phyloP scores from a whole-genome alignment of 1,140 invertebrate species.

The Ostrea denselamellosa region DNA sequence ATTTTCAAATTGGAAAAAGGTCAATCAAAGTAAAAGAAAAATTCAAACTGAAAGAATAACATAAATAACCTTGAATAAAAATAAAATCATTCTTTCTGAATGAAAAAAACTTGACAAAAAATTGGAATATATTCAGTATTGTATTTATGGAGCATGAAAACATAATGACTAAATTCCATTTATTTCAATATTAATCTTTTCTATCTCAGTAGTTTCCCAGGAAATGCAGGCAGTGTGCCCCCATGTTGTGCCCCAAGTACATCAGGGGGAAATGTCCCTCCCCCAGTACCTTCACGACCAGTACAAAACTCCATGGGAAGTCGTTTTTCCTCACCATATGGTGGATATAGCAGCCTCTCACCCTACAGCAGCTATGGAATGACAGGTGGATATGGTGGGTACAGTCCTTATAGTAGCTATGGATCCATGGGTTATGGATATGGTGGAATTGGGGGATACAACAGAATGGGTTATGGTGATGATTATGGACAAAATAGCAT shows the following conservation, averaged over 20 bases:
- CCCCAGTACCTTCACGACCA: constrained; percentile 67
- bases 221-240: constrained; percentile 21
- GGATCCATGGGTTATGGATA: constrained; percentile 70
- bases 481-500: constrained; percentile 83
- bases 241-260: constrained; percentile 52
- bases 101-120: no score
- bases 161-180: no score
- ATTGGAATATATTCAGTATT: no score
- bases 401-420: constrained; percentile 59
- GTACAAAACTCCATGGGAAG: constrained; percentile 32
- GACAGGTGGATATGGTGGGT: constrained; percentile 47
- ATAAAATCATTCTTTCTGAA: no score
- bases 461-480: constrained; percentile 69
- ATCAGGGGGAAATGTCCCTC: constrained; percentile 52
- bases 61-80: no score
- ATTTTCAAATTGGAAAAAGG: no score
- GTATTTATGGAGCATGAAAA: no score
- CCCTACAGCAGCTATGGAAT: constrained; percentile 57
- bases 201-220: neutral
- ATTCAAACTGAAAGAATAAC: no score
- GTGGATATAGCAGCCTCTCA: constrained; percentile 46
- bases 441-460: constrained; percentile 73
- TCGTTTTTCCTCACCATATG: constrained; percentile 45
- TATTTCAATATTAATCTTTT: neutral
- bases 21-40: no score